Evolutionary conservation across 2,113 vertebrate genomes (phyloP).

Genomic region (Entelurus aequoreus): DNA sequence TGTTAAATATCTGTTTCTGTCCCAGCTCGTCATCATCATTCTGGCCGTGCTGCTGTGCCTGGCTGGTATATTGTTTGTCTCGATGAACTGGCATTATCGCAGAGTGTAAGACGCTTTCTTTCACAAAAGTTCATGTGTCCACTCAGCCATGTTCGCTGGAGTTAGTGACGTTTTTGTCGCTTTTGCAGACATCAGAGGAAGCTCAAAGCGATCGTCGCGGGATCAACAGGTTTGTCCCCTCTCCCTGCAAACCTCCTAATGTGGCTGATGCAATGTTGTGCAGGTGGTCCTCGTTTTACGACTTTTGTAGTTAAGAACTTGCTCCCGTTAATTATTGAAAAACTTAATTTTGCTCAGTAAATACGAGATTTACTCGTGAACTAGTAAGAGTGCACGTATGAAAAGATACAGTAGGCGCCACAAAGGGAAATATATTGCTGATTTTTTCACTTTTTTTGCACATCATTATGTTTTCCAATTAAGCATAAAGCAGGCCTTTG

Average conservation of each 20-base stretch:
- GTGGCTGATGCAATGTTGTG: conserved; percentile 1
- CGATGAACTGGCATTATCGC: conserved; percentile 98
- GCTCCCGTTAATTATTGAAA: no score
- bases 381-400: no score
- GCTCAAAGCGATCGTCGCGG: conserved; percentile 93
- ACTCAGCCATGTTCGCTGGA: background rate
- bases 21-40: conserved; percentile 94
- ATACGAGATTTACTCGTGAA: no score
- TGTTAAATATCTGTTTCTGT: conserved; percentile 16
- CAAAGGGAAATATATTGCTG: no score
- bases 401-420: no score
- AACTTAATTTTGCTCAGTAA: no score
- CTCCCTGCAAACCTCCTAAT: background rate
- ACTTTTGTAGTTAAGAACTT: no score
- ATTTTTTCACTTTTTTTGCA: no score
- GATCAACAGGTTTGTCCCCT: conserved; percentile 81
- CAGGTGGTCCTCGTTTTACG: no score
- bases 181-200: conserved; percentile 89
- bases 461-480: no score
- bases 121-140: background rate
- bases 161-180: background rate
- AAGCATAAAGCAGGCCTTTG: no score
- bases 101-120: conserved; percentile 80
- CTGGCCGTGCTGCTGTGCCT: conserved; percentile 91
- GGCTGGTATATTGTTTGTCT: conserved; percentile 90